Percentiles rank a stretch among this genome's conserved stretches.
phyloP scores from a whole-genome alignment of 2,797 vertebrate genomes.

The Poecilia wingei region DNA sequence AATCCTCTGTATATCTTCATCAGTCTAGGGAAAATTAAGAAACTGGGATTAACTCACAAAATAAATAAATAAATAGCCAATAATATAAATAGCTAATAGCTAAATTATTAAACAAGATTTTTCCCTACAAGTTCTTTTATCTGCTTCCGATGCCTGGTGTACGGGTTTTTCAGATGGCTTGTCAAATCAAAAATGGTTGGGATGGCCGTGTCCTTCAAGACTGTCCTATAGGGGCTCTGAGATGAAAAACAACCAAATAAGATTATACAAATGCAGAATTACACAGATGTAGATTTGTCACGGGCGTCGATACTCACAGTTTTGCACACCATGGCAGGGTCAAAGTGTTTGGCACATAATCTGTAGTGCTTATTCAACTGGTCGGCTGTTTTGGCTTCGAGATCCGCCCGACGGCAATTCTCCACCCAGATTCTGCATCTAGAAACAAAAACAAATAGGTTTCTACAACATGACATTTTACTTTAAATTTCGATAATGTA shows the following conservation, averaged over 20 bases:
- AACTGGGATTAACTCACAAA: background rate
- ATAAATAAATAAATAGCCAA: background rate
- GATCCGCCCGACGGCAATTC: constrained; percentile 95
- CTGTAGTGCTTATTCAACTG: constrained; percentile 98
- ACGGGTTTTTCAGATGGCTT: constrained; percentile 94
- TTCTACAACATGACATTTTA: background rate
- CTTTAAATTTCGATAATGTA: background rate
- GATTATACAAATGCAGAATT: background rate
- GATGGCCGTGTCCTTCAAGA: constrained; percentile 94
- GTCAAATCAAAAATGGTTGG: constrained; percentile 99
- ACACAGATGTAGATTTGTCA: background rate
- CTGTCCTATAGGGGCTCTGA: constrained; percentile 96
- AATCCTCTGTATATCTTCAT: constrained; percentile 93
- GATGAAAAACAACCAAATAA: constrained; percentile 29
- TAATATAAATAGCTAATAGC: background rate
- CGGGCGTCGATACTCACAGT: constrained; percentile 84
- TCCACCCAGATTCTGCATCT: constrained; percentile 98
- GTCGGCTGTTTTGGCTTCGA: constrained; percentile 96
- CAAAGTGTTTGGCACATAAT: constrained; percentile 96
- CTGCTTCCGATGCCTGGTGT: constrained; percentile 92
- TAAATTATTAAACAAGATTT: background rate
- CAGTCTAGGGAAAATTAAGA: constrained; percentile 80
- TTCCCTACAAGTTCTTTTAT: constrained; percentile 95
- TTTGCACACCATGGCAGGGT: constrained; percentile 96
- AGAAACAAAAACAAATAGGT: constrained; percentile 15